Conservation (phyloP, 2,888 invertebrate species). For the Drosophila demipolita region DNA sequence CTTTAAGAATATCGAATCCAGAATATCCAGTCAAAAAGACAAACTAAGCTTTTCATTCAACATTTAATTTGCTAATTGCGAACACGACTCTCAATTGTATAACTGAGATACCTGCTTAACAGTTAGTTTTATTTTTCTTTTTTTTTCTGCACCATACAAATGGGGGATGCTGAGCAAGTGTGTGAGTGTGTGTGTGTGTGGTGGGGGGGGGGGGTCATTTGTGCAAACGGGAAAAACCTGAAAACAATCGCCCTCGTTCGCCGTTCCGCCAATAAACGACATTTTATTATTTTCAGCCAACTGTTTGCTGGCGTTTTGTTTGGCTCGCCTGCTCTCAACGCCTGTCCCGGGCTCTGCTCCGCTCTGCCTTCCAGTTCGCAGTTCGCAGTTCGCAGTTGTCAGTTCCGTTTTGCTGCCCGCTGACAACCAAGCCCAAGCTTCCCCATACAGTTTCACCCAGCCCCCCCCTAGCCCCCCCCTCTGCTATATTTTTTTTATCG, state of each 20-base stretch:
- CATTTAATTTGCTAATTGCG: constrained; percentile 55
- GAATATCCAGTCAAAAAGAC: background rate
- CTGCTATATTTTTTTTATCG: constrained; percentile 59
- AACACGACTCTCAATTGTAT: background rate
- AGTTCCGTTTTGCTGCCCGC: constrained; percentile 29
- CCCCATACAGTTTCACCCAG: background rate
- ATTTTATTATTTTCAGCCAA: constrained; percentile 68
- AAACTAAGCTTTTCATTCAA: constrained; percentile 53
- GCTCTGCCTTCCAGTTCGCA: constrained; percentile 22
- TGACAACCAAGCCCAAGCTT: constrained; percentile 5
- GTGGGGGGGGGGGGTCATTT: background rate
- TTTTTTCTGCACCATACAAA: background rate
- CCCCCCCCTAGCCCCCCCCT: background rate
- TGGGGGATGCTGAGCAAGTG: background rate
- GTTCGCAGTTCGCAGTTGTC: constrained; percentile 41
- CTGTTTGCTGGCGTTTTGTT: constrained; percentile 47
- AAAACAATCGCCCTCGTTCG: constrained; percentile 52
- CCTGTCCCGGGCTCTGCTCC: background rate
- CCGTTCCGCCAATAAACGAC: constrained; percentile 72
- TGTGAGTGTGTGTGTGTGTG: background rate
- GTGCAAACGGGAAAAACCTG: constrained; percentile 29
- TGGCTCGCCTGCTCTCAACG: constrained; percentile 11
- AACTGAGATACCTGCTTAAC: constrained; percentile 11
- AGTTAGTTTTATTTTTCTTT: constrained; percentile 5
- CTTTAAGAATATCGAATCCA: background rate